Base-by-base conservation (phyloP, 2,797 vertebrate species). In the Sarcophilus harrisii region DNA sequence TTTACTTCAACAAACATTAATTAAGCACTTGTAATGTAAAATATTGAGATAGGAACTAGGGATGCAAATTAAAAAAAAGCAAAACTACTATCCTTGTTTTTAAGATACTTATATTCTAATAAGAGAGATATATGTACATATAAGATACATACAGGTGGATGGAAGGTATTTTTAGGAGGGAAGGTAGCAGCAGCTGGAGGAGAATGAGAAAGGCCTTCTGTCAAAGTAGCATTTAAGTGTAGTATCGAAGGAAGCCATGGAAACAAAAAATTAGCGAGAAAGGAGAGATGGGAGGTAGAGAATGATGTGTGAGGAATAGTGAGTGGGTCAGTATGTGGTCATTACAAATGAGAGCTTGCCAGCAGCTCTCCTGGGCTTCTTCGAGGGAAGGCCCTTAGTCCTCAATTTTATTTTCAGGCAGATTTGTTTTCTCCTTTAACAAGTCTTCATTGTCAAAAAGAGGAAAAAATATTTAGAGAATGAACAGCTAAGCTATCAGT, bases 331-430 rank as follows among this genome's bases (percentile, higher is more conserved):
- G 4, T 66, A 66, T 32, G 30, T 66, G 60, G 4, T 6, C 30
- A 66, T 98, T 97, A 96, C 96, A 97, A 58, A 96, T 97, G 97
- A 96, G 97, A 98, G 97, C 14, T 30, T 96, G 92, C 54, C 90
- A 24, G 96, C 30, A 5, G 93, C 94, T 96, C 97, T 97, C 97
- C 97, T 93, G 59, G 96, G 96, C 45, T 62, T 98, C 95, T 94
- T 38, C 94, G 90, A 98, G 93, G 91, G 93, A 94, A 95, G 92
- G 73, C 81, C 60, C 29, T 29, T 96, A 93, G 81, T 92, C 90
- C 94, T 96, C 92, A 96, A 95, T 95, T 96, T 97, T 96, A 98
- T 98, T 98, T 98, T 94, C 91, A 87, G 93, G 93, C 28, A 66
- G 94, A 89, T 98, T 98, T 98, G 29, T 96, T 91, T 97, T 97